Conservation (phyloP, 2,113 vertebrate genomes). For the Tetrax tetrax region DNA sequence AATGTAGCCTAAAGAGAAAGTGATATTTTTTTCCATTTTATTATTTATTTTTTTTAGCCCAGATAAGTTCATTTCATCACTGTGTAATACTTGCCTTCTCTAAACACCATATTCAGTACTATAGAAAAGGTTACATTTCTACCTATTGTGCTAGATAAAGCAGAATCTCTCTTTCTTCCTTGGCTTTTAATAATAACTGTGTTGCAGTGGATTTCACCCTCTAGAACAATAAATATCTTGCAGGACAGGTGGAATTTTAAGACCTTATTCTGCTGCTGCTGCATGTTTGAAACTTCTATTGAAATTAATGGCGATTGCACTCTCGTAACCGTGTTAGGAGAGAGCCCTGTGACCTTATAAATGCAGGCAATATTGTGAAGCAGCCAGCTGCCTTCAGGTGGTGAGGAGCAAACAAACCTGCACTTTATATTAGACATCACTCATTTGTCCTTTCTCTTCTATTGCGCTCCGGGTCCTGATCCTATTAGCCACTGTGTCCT, state of each 20-base stretch:
- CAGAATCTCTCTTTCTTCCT: neutral
- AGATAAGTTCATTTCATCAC: neutral
- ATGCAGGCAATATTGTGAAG: conserved; percentile 41
- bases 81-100: neutral
- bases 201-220: conserved; percentile 9
- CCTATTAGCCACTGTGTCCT: conserved; percentile 58
- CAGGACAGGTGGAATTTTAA: conserved; percentile 49
- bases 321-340: conserved; percentile 18
- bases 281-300: conserved; percentile 46
- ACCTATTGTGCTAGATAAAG: neutral
- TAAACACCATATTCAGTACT: neutral
- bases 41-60: neutral
- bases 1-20: neutral
- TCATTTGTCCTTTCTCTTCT: conserved; percentile 32
- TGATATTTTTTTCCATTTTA: neutral
- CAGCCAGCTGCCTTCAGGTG: conserved; percentile 47
- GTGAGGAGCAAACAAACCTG: conserved; percentile 49
- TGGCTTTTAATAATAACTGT: neutral
- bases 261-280: conserved; percentile 56
- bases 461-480: conserved; percentile 18
- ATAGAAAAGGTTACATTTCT: neutral
- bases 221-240: conserved; percentile 41
- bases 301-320: conserved; percentile 51
- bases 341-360: conserved; percentile 52
- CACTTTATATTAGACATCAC: conserved; percentile 34